Base-by-base conservation (phyloP, 2,797 vertebrate species). In the Poeciliopsis gracilis region DNA sequence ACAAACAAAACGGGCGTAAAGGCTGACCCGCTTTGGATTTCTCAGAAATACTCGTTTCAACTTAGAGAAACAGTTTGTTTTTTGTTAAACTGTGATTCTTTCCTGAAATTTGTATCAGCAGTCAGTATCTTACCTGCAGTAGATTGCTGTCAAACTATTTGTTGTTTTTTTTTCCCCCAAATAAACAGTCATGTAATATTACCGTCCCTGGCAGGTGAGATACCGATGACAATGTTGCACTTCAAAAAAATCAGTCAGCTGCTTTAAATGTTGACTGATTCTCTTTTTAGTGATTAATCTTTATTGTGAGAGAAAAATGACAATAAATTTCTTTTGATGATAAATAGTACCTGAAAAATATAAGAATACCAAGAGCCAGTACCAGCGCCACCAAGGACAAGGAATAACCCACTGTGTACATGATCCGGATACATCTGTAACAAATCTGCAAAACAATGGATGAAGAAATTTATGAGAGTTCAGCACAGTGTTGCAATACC, bases 391-490 rank as follows among this genome's bases (percentile, higher is more conserved):
- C 93, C 41, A 98, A 93, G 0, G 97, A 98, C 72, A 98, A 82
- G 16, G 97, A 97, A 77, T 98, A 98, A 33, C 97, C 97, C 3
- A 98, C 93, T 0, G 97, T 98, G 92, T 98, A 98, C 94, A 98
- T 95, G 43, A 95, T 86, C 70, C 93, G 90, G 57, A 97, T 95
- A 85, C 94, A 91, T 51, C 90, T 90, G 53, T 97, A 96, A 77
- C 93, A 92, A 90, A 96, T 91, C 94, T 95, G 91, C 80, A 90
- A 73, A 85, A 57, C 63, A 59, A 88, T 55, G 85, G 36, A 85
- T 15, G 2, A 66, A 8, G 71, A 69, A 13, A 69, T 25, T 69
- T 13, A 69, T 13, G 11, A 69, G 11, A n/a, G 23, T 43, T 69
- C 15, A 25, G 1, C 11, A 43, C 70, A 66, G 33, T 23, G 30